These are phyloP conservation scores for Borostomias antarcticus DNA, from an alignment of 2,797 vertebrate genomes.

Conservation along the genomic window DNA sequence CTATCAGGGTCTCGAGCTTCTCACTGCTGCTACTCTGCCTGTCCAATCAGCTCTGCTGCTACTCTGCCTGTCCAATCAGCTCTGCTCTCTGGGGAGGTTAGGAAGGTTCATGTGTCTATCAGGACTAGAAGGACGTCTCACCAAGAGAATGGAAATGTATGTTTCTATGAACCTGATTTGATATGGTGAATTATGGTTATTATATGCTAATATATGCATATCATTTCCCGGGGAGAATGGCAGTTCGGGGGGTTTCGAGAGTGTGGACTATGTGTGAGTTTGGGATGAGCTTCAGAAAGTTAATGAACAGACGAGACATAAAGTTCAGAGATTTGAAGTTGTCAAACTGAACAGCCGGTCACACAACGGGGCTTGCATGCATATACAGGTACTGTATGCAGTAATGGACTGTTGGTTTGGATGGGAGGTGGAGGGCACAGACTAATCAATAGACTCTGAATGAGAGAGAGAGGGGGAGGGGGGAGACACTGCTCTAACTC, in stretches of 20 bases:
- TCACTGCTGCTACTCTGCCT: too few relatives aligned
- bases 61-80: not conserved
- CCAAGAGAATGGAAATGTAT: too few relatives aligned
- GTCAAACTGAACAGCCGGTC: not conserved
- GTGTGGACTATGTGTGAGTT: slow-evolving; percentile 3
- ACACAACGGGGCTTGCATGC: slow-evolving; percentile 12
- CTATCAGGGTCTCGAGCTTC: not conserved
- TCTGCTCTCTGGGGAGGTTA: not conserved
- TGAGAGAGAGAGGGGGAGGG: not conserved
- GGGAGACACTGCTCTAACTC: slow-evolving; percentile 32
- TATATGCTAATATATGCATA: slow-evolving; percentile 20
- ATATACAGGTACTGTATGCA: slow-evolving; percentile 33
- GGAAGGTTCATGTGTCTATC: not conserved
- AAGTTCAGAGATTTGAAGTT: slow-evolving; percentile 11
- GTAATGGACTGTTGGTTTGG: slow-evolving; percentile 25
- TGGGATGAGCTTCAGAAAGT: slow-evolving; percentile 17
- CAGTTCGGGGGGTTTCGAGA: slow-evolving; percentile 39
- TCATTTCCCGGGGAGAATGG: slow-evolving; percentile 34
- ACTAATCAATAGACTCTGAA: slow-evolving; percentile 40
- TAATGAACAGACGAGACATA: slow-evolving; percentile 19
- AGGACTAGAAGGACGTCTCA: not conserved
- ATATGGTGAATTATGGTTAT: slow-evolving; percentile 14
- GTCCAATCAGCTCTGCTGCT: not conserved
- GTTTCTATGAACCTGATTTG: not conserved
- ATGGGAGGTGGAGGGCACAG: slow-evolving; percentile 17